Evolutionary conservation across 2,113 vertebrate genomes (phyloP).

Genomic region (Saccopteryx leptura): DNA sequence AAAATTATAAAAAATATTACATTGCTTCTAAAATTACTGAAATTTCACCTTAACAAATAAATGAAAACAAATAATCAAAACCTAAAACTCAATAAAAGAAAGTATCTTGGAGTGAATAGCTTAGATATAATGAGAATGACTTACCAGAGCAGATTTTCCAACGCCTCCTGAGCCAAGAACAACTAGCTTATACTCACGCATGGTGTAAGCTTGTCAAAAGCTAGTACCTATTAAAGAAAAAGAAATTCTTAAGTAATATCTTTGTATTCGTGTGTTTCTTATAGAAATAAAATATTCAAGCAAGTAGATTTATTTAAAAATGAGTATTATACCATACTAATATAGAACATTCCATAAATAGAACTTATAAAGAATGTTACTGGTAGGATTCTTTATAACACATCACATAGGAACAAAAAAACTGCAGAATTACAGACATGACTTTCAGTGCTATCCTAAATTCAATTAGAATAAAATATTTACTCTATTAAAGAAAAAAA

Average conservation of each 20-base stretch:
- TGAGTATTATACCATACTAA: neutral
- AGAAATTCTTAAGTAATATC: constrained; percentile 6
- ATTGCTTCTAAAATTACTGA: constrained; percentile 52
- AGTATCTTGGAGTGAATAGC: neutral
- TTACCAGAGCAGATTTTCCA: constrained; percentile 96
- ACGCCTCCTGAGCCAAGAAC: constrained; percentile 96
- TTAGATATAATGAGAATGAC: constrained; percentile 73
- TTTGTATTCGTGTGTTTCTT: constrained; percentile 48
- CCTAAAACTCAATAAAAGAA: constrained; percentile 16
- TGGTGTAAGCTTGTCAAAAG: constrained; percentile 89
- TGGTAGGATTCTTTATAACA: neutral
- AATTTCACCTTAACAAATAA: constrained; percentile 60
- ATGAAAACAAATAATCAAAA: constrained; percentile 62
- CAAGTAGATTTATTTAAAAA: constrained; percentile 34
- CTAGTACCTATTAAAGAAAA: constrained; percentile 82
- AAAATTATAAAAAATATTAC: constrained; percentile 53
- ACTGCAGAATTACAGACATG: neutral
- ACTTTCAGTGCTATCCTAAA: constrained; percentile 9
- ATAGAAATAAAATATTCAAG: neutral
- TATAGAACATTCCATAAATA: neutral
- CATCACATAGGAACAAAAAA: neutral
- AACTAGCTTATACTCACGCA: constrained; percentile 97
- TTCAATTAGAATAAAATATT: constrained; percentile 21
- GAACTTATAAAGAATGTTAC: neutral
- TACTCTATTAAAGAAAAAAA: neutral